Base-by-base conservation (phyloP, 2,888 invertebrate species). In the Macaria liturata region DNA sequence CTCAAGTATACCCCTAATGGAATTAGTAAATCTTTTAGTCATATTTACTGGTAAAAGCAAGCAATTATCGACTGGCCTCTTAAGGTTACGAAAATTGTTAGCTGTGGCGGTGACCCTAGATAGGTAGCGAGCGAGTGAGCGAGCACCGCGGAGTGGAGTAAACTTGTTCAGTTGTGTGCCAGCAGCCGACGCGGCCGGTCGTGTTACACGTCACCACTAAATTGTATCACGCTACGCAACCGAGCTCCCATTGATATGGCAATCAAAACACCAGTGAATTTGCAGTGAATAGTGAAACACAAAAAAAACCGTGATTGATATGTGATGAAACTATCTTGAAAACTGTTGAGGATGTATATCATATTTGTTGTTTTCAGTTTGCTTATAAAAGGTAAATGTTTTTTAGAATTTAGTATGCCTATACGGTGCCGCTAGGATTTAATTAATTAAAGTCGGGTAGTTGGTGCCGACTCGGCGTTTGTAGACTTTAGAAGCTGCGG, bases 61-160 rank as follows among this genome's bases (percentile, higher is more conserved):
- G 67, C 74, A 72, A 78, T 82, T 84, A 87, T 84, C 79, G 81
- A 83, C 82, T 78, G 76, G 75, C 75, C 78, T 75, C 75, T 76
- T 83, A 84, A 83, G 84, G 85, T 86, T 82, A 83, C 80, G 84
- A 84, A 84, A 86, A 86, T 81, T 81, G 82, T 55, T 83, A 83
- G 80, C 80, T 81, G 83, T 83, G 76, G 80, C 80, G 81, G 83
- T 83, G 76, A 60, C 55, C 59, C 59, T 52, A 52, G 55, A 60
- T 46, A 31, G 54, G 55, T 31, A 48, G 55, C 44, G 51, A 45
- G 49, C 52, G 46, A 49, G 49, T 43, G 46, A 45, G 55, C 62
- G 56, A 67, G 56, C 56, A 50, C 9, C 52, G 37, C 49, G 39
- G 54, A 55, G 53, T 59, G 63, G 61, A 49, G 66, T 64, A 60